Evolutionary conservation across 2,113 vertebrate species (phyloP), one percentile per base, ranked within the genome.

Genomic region (Panthera leo): DNA sequence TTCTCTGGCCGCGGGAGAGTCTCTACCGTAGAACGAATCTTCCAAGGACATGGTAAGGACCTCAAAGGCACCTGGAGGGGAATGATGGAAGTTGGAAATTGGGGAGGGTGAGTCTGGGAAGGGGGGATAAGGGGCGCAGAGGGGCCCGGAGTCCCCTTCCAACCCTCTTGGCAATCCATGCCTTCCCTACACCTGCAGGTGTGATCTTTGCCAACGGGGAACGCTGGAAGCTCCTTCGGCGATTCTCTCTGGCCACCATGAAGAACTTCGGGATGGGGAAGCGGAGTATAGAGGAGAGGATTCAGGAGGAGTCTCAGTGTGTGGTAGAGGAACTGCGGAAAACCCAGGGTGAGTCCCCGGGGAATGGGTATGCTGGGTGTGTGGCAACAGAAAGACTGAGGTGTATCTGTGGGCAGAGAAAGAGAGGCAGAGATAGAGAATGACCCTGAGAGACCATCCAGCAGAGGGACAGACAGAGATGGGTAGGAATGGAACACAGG

Each of bases 211-310:
- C 98, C 36, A 98, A 95, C 1, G 98, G 99, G 2, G 93, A 98
- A 14, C 91, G 97, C 14, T 99, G 99, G 98, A 98, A 96, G 83
- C 48, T 95, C 29, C 98, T 99, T 51, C 98, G 98, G 2, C 76
- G 96, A 21, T 99, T 99, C 96, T 98, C 98, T n/a, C 53, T 99
- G 78, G 96, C 61, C 29, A 97, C 98, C n/a, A 91, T 99, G 97
- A 98, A 94, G 58, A 98, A 98, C 94, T 99, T 99, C 4, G 98
- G 99, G 16, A 98, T 99, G 99, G 98, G 99, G 5, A 98, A 97
- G 39, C 94, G 84, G 45, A 98, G 58, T 27, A 97, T 99, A 8
- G 98, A 99, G 79, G 95, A 98, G 48, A 97, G 90, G 13, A 98
- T 99, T 31, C 97, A 97, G 61, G 98, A 99, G 65, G 99, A 99